Base-by-base conservation (phyloP, 1,140 invertebrate genomes). In the Halyomorpha halys region DNA sequence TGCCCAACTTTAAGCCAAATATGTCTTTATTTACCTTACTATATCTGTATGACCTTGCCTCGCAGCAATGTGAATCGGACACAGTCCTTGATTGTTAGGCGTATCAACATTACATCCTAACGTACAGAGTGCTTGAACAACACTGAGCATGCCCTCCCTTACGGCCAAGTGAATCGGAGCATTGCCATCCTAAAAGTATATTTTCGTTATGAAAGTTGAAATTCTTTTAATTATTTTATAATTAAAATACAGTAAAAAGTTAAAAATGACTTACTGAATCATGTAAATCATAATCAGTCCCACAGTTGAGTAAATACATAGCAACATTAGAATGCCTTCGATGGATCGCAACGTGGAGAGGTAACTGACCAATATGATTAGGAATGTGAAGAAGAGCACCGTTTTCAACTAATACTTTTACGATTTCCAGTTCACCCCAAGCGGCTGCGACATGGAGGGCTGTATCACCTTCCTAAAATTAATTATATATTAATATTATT, bases 371-470 rank as follows among this genome's bases (percentile, higher is more conserved):
- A 1, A 63, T 51, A 44, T 67, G 44, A 44, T 71, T 69, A 14
- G 65, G 73, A 27, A 68, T 65, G 73, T 87, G 81, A 3, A 85
- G 68, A 63, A 80, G 76, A 15, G 80, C 79, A n/a, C 82, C 82
- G 71, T 76, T 76, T 64, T 85, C 81, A 18, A 87, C 73, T 44
- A 87, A 73, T 60, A 76, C 74, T 67, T 77, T 76, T 4, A 83
- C 80, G 72, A 79, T 80, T 51, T 84, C 81, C 14, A 79, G 60
- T 70, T 84, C 76, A 27, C 87, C 87, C 69, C 81, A 76, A 68
- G 80, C 77, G 64, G 83, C 81, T 54, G 86, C 86, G 62, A 88
- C 79, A 71, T 91, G 89, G 56, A 92, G 79, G n/a, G 88, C 80
- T 67, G 82, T 83, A 70, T 92, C 87, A 63, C 86, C 84, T 73